Evolutionary conservation across 2,888 invertebrate species (phyloP), one percentile per base, ranked within the genome.

Genomic region (Sisyra terminalis): DNA sequence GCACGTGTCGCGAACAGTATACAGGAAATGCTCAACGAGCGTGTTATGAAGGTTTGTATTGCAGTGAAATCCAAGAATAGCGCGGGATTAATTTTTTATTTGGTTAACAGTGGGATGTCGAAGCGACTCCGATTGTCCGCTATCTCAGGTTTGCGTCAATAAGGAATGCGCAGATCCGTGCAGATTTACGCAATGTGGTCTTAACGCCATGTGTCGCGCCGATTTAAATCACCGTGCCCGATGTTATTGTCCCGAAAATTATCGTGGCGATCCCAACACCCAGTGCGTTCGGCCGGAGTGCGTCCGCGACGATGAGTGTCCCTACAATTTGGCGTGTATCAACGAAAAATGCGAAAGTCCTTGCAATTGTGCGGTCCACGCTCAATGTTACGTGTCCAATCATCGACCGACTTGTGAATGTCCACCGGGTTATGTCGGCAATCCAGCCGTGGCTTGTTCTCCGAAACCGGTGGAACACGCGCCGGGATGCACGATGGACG

Each of bases 21-120:
- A 83, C 84, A 48, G 92, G 90, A 55, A 84, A 87, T 56, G 83
- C 86, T 11, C 77, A 84, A 52, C 70, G 72, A 43, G 73, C 78
- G 51, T 88, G 87, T 54, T 75, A 78, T 52, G 75, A 82, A 56
- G 75, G 79, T 80, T 65, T 58, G 69, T 63, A 63, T 64, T 64
- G 3, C 11, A 35, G 8, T 16, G 24, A 24, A 5, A 5, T 24
- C 7, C 3, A 24, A 24, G 24, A 24, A 5, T 24, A 24, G 7
- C 7, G 24, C 7, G 5, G 7, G 24, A 5, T 24, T 24, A 46
- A 50, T 39, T 43, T 46, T 49, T 45, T 47, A 46, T 65, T 67
- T 39, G n/a, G n/a, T n/a, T n/a, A n/a, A n/a, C 59, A 78, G 79
- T 86, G 50, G 87, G 90, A 51, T 92, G 92, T 54, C 76, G 84